phyloP scores from a whole-genome alignment of 2,888 invertebrate genomes.

The Drosophila affinis region DNA sequence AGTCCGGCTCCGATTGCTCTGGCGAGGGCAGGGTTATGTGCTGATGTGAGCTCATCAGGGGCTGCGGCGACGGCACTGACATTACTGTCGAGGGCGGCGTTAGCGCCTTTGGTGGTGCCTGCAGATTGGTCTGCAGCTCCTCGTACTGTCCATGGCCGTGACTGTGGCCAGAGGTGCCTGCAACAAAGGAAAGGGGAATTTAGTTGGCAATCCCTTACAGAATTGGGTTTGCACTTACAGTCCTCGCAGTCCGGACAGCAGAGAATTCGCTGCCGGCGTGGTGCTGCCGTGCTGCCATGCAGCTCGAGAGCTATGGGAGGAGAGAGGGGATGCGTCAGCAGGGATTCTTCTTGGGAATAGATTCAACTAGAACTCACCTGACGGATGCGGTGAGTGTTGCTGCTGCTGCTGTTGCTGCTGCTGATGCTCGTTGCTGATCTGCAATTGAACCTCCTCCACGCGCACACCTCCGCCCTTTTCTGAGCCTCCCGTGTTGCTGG shows the following conservation, averaged over 20 bases:
- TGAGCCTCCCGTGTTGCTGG: background rate
- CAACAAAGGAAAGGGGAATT: background rate
- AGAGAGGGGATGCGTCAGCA: background rate
- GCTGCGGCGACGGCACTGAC: slow-evolving; percentile 64
- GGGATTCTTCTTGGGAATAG: background rate
- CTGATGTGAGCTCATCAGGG: slow-evolving; percentile 26
- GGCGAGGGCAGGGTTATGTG: slow-evolving; percentile 77
- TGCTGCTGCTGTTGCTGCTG: slow-evolving; percentile 24
- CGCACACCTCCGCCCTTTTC: slow-evolving; percentile 44
- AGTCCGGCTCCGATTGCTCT: slow-evolving; percentile 81
- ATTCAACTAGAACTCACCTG: slow-evolving; percentile 26
- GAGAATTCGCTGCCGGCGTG: slow-evolving; percentile 70
- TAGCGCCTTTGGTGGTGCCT: slow-evolving; percentile 55
- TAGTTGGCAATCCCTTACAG: background rate
- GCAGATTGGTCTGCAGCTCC: slow-evolving; percentile 47
- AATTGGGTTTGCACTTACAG: slow-evolving; percentile 63
- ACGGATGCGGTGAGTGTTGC: slow-evolving; percentile 22
- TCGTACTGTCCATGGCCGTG: slow-evolving; percentile 46
- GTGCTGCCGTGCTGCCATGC: slow-evolving; percentile 28
- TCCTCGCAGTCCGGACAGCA: slow-evolving; percentile 81
- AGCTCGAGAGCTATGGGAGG: slow-evolving; percentile 55
- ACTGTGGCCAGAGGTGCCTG: slow-evolving; percentile 54
- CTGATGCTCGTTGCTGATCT: slow-evolving; percentile 44
- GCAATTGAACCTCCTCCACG: slow-evolving; percentile 74
- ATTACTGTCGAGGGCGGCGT: slow-evolving; percentile 68